Base-by-base conservation (phyloP, 2,113 vertebrate species). In the Potamarius usumacintae region DNA sequence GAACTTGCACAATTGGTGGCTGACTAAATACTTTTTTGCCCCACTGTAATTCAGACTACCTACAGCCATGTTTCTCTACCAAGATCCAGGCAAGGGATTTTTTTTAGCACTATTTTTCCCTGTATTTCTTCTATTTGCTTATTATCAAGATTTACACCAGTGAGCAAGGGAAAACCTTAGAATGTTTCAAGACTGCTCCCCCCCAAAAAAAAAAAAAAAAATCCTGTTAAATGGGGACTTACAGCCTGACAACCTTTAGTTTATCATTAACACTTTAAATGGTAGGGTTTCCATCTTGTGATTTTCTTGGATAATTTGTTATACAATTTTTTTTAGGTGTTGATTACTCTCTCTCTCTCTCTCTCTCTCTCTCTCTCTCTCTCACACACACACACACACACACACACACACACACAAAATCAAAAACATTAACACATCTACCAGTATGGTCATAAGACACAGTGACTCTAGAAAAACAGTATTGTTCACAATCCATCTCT, bases 391-490 rank as follows among this genome's bases (percentile, higher is more conserved):
- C 48, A 80, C 34, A 34, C 34, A 34, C 34, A 34, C 53, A 57
- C 76, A 79, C 76, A 85, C 72, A 88, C 27, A 76, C 74, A 27
- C 50, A 86, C 77, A 82, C 85, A 86, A 65, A 14, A 0, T 4
- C 8, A 50, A 52, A 77, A 22, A 77, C 74, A 52, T 78, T 11
- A 53, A 15, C 18, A 22, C 8, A 8, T 22, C 8, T 50, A 1
- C 42, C 50, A 53, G 5, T 7, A 42, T 74, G 34, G 17, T 69
- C 12, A 30, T 5, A 67, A 42, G 5, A 72, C 34, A 72, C 5
- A 74, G 71, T 22, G 42, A 48, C 42, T 15, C 42, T 15, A 69
- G n/a, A 42, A 42, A 42, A 25, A 20, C 72, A 76, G 10, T 53
- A 25, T 77, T n/a, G 5, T 52, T 55, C 5, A 53, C 25, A 55